phyloP scores from a whole-genome alignment of 2,888 invertebrate genomes.

The Leucania comma region DNA sequence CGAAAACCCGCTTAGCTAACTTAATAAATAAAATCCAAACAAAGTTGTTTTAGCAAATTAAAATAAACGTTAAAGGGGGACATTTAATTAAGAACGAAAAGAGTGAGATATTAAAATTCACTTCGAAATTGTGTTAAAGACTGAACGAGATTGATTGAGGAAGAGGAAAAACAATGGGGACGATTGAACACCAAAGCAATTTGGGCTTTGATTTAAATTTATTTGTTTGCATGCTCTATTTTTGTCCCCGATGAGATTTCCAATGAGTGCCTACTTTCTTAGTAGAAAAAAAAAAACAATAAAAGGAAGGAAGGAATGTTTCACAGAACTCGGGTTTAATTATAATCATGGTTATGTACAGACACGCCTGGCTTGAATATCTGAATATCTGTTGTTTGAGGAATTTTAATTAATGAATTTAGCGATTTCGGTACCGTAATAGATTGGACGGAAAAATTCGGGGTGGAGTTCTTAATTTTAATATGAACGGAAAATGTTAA shows the following conservation, averaged over 20 bases:
- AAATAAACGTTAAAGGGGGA: slow-evolving; percentile 53
- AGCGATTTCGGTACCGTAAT: slow-evolving; percentile 15
- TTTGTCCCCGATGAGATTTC: slow-evolving; percentile 70
- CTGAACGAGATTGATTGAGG: slow-evolving; percentile 69
- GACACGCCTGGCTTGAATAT: slow-evolving; percentile 32
- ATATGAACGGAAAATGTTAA: not conserved
- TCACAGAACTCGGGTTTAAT: slow-evolving; percentile 46
- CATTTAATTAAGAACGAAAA: slow-evolving; percentile 64
- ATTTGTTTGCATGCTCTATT: slow-evolving; percentile 79
- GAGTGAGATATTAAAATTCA: slow-evolving; percentile 76
- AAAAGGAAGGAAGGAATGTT: slow-evolving; percentile 43
- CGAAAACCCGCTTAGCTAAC: not conserved
- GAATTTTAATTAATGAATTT: slow-evolving; percentile 27
- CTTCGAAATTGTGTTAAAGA: slow-evolving; percentile 71
- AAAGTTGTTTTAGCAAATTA: slow-evolving; percentile 46
- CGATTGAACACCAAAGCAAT: slow-evolving; percentile 77
- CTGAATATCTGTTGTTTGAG: slow-evolving; percentile 30
- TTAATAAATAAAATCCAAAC: slow-evolving; percentile 33
- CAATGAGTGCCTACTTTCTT: slow-evolving; percentile 47
- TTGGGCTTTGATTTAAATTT: slow-evolving; percentile 84
- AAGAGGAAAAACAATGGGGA: slow-evolving; percentile 75
- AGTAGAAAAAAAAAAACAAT: slow-evolving; percentile 56
- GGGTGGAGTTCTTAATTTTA: not conserved
- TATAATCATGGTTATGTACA: slow-evolving; percentile 53
- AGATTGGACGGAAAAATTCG: slow-evolving; percentile 5